These are phyloP conservation scores for Epinephelus fuscoguttatus DNA, from an alignment of 2,113 vertebrate genomes.

Conservation along the genomic window DNA sequence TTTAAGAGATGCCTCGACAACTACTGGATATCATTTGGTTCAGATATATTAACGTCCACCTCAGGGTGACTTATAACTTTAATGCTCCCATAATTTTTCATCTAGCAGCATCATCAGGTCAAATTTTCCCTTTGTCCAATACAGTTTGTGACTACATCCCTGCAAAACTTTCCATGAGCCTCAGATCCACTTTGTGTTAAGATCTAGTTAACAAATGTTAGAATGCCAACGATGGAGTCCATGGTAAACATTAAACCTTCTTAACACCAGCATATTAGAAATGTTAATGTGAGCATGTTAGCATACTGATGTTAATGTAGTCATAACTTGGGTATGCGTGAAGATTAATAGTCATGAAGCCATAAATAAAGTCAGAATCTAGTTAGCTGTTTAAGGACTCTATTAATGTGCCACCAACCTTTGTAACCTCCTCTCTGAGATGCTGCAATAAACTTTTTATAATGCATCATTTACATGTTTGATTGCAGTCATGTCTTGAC, in stretches of 20 bases:
- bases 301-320: not conserved
- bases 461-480: conserved; percentile 8
- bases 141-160: too few species aligned
- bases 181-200: too few species aligned
- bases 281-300: not conserved
- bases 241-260: not conserved
- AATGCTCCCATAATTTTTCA: too few species aligned
- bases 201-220: too few species aligned
- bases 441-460: not conserved
- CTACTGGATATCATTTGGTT: too few species aligned
- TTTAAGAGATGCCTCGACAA: too few species aligned
- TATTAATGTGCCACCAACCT: not conserved
- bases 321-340: not conserved
- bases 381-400: not conserved
- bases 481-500: not conserved
- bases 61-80: too few species aligned
- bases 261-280: too few species aligned
- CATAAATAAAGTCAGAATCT: not conserved
- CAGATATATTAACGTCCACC: too few species aligned
- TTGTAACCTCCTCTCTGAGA: not conserved
- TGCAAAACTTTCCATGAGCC: too few species aligned
- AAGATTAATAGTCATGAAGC: not conserved
- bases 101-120: too few species aligned
- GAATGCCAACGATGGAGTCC: not conserved
- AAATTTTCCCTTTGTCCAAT: too few species aligned